phyloP scores from a whole-genome alignment of 2,113 vertebrate genomes.

The Fukomys damarensis region DNA sequence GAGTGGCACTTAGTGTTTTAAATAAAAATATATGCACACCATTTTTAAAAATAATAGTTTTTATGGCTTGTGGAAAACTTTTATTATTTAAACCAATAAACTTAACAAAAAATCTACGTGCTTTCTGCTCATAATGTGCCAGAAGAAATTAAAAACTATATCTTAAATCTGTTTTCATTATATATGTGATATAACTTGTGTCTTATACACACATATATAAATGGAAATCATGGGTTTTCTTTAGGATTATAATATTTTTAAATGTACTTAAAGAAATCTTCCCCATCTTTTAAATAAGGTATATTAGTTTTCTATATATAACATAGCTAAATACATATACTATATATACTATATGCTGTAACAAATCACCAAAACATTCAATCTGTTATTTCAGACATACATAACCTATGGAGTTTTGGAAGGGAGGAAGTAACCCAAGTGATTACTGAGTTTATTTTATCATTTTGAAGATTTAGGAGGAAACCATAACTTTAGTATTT shows the following conservation, averaged over 20 bases:
- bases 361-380: conserved; percentile 47
- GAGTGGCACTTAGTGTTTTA: not conserved
- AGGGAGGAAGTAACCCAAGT: conserved; percentile 51
- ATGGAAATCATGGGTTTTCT: not conserved
- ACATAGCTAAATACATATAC: too few relatives aligned
- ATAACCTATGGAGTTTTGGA: not conserved
- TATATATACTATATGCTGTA: not conserved
- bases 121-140: not conserved
- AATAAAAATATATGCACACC: not conserved
- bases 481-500: conserved; percentile 57
- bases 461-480: conserved; percentile 69
- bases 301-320: not conserved
- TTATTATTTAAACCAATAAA: not conserved
- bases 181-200: not conserved
- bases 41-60: not conserved
- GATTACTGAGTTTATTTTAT: not conserved
- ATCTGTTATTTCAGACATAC: conserved; percentile 70
- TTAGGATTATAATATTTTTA: not conserved
- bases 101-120: not conserved
- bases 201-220: not conserved
- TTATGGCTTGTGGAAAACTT: not conserved
- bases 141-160: not conserved
- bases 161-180: not conserved
- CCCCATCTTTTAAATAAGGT: not conserved
- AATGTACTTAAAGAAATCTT: not conserved